Percentiles rank a stretch among this genome's conserved stretches.
Conservation (phyloP, 2,888 invertebrate genomes). For the Acleris cristana region DNA sequence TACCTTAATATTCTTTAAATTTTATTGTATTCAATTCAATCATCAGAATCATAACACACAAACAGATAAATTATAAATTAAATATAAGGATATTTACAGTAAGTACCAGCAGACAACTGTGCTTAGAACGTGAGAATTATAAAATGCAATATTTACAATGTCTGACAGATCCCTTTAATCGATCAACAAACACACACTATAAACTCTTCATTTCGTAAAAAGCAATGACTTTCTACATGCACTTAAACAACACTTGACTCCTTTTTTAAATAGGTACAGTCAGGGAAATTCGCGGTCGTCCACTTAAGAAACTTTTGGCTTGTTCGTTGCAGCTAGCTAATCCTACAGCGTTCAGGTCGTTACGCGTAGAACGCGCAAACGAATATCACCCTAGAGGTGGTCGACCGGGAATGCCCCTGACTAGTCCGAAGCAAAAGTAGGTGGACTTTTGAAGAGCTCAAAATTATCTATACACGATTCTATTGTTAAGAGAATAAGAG, state of each 20-base stretch:
- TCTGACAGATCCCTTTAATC: conserved; percentile 2
- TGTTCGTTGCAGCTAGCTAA: too few relatives aligned
- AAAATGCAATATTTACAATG: conserved; percentile 34
- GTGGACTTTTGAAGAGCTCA: too few relatives aligned
- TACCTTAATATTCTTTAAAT: background rate
- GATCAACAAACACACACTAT: conserved; percentile 3
- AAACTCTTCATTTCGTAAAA: conserved; percentile 11
- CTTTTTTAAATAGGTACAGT: too few relatives aligned
- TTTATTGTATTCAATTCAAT: conserved; percentile 2
- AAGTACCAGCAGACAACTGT: conserved; percentile 6
- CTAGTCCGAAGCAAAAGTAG: too few relatives aligned
- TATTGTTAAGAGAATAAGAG: too few relatives aligned
- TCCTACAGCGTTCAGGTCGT: too few relatives aligned
- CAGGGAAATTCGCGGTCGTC: too few relatives aligned
- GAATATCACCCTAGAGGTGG: too few relatives aligned
- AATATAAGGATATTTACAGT: conserved; percentile 28
- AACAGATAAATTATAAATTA: conserved; percentile 24
- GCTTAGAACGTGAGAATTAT: conserved; percentile 8
- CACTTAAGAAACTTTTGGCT: too few relatives aligned
- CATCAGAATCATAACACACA: conserved; percentile 6
- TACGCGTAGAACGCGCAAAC: too few relatives aligned
- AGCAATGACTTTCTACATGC: conserved; percentile 3
- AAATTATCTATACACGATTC: too few relatives aligned
- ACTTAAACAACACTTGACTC: background rate
- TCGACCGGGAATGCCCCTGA: too few relatives aligned